phyloP scores from a whole-genome alignment of 2,797 vertebrate species.

The Halcyon smyrnensis region DNA sequence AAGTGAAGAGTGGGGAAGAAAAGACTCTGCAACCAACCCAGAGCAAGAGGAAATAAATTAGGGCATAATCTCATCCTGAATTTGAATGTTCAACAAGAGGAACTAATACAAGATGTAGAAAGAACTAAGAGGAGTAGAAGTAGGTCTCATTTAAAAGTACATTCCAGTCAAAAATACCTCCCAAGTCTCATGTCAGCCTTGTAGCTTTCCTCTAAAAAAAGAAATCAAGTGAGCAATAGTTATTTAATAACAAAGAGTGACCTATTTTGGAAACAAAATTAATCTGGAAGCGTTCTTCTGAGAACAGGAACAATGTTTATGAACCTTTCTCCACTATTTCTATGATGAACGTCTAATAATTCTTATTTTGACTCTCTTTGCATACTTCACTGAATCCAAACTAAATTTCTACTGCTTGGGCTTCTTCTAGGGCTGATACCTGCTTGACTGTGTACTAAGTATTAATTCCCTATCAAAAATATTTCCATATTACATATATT shows the following conservation, averaged over 20 bases:
- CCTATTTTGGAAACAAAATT: conserved; percentile 49
- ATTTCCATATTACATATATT: background rate
- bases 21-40: background rate
- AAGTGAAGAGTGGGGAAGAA: background rate
- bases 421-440: background rate
- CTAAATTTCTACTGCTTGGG: background rate
- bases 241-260: conserved; percentile 30
- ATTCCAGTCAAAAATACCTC: conserved; percentile 33
- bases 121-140: background rate
- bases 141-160: conserved; percentile 54
- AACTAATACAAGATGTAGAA: background rate
- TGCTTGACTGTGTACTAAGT: background rate
- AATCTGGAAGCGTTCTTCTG: background rate
- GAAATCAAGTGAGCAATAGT: background rate
- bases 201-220: conserved; percentile 33
- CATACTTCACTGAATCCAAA: background rate
- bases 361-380: background rate
- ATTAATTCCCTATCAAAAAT: background rate
- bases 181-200: conserved; percentile 14
- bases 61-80: background rate
- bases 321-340: background rate
- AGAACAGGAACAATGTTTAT: background rate
- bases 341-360: background rate
- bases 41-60: background rate
- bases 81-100: conserved; percentile 4